A percentile compares a stretch with the other conserved stretches of the same genome.
phyloP scores from a whole-genome alignment of 2,797 vertebrate genomes.

The Rhabdomys pumilio region DNA sequence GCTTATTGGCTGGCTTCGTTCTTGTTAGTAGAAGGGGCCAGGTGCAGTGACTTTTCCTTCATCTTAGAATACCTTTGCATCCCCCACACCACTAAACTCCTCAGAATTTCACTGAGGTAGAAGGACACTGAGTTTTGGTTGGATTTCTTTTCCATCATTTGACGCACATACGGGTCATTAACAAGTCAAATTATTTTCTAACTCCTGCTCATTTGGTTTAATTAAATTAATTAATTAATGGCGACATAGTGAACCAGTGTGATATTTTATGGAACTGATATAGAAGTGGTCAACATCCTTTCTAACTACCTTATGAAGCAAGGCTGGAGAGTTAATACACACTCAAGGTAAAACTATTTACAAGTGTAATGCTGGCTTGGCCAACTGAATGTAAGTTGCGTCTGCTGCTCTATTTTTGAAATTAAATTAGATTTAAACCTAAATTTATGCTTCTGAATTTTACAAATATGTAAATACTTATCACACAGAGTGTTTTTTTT shows the following conservation, averaged over 20 bases:
- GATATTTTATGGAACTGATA: background rate
- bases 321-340: background rate
- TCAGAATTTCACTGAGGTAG: background rate
- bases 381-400: background rate
- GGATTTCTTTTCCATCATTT: background rate
- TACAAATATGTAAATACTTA: background rate
- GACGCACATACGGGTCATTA: background rate
- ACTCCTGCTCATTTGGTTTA: background rate
- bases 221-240: background rate
- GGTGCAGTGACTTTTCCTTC: background rate
- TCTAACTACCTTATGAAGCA: background rate
- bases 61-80: background rate
- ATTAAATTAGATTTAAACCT: slow-evolving; percentile 28
- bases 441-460: background rate
- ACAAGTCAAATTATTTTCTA: background rate
- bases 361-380: background rate
- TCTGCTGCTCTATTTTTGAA: background rate
- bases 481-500: background rate
- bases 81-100: background rate
- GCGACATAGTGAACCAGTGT: background rate
- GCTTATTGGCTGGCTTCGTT: background rate
- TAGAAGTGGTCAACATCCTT: too few species aligned
- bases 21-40: background rate
- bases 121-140: background rate
- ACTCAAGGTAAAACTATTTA: background rate